Percentiles rank a stretch among this genome's conserved stretches.
Evolutionary conservation across 2,888 invertebrate genomes (phyloP).

Genomic region (Anticlea derivata): DNA sequence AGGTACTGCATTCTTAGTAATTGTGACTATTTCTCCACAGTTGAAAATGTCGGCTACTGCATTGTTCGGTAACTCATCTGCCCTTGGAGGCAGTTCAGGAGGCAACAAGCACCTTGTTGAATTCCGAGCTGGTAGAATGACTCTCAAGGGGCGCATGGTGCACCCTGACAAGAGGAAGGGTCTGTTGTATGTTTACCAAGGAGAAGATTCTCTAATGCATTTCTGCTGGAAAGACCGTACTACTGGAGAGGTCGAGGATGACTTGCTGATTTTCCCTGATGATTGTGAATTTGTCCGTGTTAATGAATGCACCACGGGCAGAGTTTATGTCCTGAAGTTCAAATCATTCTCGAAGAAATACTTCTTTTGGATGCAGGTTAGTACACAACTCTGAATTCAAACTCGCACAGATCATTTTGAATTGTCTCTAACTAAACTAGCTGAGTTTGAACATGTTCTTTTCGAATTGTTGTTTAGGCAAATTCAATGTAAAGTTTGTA

Average conservation of each 20-base stretch:
- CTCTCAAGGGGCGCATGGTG: slow-evolving; percentile 95
- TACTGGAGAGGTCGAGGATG: slow-evolving; percentile 96
- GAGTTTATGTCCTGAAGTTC: slow-evolving; percentile 98
- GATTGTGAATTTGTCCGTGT: slow-evolving; percentile 98
- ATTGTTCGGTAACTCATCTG: slow-evolving; percentile 89
- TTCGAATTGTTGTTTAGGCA: too few species aligned
- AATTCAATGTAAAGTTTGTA: too few species aligned
- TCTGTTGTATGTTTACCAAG: slow-evolving; percentile 96
- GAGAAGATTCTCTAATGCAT: slow-evolving; percentile 98
- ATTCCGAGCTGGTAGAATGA: slow-evolving; percentile 98
- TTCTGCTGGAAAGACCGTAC: slow-evolving; percentile 99
- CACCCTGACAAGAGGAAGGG: slow-evolving; percentile 98
- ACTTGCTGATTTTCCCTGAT: slow-evolving; percentile 98
- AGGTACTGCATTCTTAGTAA: too few species aligned
- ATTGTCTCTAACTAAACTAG: too few species aligned
- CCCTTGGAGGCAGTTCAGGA: slow-evolving; percentile 91
- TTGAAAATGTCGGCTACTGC: slow-evolving; percentile 87
- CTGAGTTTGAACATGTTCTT: too few species aligned
- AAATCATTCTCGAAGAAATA: slow-evolving; percentile 96
- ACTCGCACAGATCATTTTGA: neutral
- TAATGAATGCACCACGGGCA: slow-evolving; percentile 96
- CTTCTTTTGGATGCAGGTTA: slow-evolving; percentile 99
- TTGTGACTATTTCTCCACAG: slow-evolving; percentile 10
- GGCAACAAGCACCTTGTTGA: slow-evolving; percentile 96
- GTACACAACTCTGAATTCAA: neutral